phyloP scores from a whole-genome alignment of 2,113 vertebrate genomes.

The pig (Sus scrofa) region DNA sequence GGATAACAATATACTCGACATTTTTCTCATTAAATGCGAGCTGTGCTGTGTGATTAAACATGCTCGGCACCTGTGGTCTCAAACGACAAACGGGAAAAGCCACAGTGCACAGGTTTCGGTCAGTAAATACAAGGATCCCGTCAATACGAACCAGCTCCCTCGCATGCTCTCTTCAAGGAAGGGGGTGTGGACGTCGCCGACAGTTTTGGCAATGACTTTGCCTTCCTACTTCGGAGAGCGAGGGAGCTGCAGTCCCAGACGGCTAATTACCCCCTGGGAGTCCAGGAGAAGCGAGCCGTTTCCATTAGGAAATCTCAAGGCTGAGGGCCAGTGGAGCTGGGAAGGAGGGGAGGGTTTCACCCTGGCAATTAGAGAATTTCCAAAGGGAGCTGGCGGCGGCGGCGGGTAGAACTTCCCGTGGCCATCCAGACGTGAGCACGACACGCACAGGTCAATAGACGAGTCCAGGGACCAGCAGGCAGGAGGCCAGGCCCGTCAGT shows the following conservation, averaged over 20 bases:
- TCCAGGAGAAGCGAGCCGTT: slow-evolving; percentile 8
- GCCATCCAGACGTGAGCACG: background rate
- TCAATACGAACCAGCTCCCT: slow-evolving; percentile 84
- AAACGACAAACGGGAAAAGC: slow-evolving; percentile 87
- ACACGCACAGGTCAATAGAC: background rate
- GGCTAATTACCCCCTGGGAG: slow-evolving; percentile 15
- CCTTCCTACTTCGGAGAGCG: background rate
- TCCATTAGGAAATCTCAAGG: slow-evolving; percentile 52
- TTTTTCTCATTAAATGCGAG: slow-evolving; percentile 89
- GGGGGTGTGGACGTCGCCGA: slow-evolving; percentile 56
- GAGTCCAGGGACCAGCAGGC: background rate
- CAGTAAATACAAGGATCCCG: slow-evolving; percentile 87
- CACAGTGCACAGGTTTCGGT: slow-evolving; percentile 86
- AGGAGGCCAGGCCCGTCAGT: background rate
- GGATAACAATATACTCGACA: slow-evolving; percentile 90
- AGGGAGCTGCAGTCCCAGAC: background rate
- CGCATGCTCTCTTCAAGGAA: slow-evolving; percentile 69
- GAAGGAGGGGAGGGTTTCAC: background rate
- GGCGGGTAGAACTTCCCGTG: background rate
- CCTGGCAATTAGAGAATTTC: slow-evolving; percentile 21
- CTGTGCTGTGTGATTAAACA: slow-evolving; percentile 87
- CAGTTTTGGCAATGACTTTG: slow-evolving; percentile 74
- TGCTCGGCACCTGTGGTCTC: slow-evolving; percentile 86
- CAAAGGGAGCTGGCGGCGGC: background rate
- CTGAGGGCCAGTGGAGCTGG: background rate